Percentiles rank a stretch among this genome's conserved stretches.
These are phyloP conservation scores for Drosophila subobscura DNA, from an alignment of 1,140 invertebrate species.

Conservation along the genomic window DNA sequence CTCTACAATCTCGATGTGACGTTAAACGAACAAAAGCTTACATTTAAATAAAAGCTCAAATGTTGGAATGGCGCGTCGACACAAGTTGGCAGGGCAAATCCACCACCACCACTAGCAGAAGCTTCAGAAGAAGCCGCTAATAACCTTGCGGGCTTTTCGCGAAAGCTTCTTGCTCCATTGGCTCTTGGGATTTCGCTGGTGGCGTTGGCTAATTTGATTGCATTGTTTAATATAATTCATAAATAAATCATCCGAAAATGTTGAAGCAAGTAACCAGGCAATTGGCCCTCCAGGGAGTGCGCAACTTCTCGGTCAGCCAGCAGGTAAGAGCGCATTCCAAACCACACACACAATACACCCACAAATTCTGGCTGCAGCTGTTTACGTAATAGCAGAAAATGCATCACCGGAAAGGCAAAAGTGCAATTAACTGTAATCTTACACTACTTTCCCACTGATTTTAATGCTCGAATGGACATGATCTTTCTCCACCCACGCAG, in stretches of 20 bases:
- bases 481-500: conserved; percentile 27
- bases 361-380: conserved; percentile 23
- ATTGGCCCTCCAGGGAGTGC: conserved; percentile 79
- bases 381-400: conserved; percentile 65
- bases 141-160: background rate
- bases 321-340: conserved; percentile 60
- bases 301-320: conserved; percentile 75
- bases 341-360: conserved; percentile 1
- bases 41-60: conserved; percentile 32
- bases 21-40: conserved; percentile 38
- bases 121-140: too few species aligned
- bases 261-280: conserved; percentile 82
- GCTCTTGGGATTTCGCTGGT: conserved; percentile 66
- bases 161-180: conserved; percentile 52
- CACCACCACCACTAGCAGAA: too few species aligned
- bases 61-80: conserved; percentile 26
- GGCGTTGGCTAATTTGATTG: conserved; percentile 52
- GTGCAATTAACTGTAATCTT: background rate
- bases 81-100: conserved; percentile 4
- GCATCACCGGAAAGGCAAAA: conserved; percentile 12
- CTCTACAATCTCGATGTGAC: conserved; percentile 34
- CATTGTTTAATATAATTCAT: conserved; percentile 61
- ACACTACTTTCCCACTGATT: background rate
- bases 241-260: conserved; percentile 64
- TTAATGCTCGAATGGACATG: background rate